Evolutionary conservation across 2,113 vertebrate species (phyloP).

Genomic region (Patagioenas fasciata): DNA sequence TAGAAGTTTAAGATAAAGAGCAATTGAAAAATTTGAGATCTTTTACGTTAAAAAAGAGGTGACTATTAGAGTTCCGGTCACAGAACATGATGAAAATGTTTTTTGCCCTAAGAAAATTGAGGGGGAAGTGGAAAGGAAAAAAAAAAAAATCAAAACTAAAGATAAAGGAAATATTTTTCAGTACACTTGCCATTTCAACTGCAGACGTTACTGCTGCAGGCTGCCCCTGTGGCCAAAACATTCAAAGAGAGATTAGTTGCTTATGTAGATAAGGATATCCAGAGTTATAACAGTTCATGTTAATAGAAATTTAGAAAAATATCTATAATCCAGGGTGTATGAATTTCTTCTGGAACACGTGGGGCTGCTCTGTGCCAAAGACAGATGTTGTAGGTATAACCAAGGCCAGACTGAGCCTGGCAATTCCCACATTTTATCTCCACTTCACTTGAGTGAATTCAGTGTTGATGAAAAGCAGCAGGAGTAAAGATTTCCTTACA

Average conservation of each 20-base stretch:
- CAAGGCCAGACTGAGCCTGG: neutral
- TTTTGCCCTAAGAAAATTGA: neutral
- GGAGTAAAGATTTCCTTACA: neutral
- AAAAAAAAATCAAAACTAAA: neutral
- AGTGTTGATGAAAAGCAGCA: neutral
- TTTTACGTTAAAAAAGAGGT: neutral
- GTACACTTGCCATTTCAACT: neutral
- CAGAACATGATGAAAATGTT: neutral
- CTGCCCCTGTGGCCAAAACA: neutral
- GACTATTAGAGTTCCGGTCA: neutral
- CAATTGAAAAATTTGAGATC: neutral
- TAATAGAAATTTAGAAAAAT: slow-evolving; percentile 7
- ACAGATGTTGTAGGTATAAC: neutral
- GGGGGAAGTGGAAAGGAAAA: accelerated
- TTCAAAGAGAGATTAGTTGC: neutral
- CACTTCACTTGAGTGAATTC: neutral
- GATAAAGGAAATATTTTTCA: neutral
- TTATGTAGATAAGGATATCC: neutral
- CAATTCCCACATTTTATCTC: neutral
- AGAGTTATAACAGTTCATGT: neutral
- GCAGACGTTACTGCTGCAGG: neutral
- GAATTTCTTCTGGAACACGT: neutral
- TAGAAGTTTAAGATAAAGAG: neutral
- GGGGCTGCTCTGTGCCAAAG: neutral
- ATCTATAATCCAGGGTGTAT: neutral